Base-by-base conservation (phyloP, 2,888 invertebrate species). In the Mayetiola destructor region DNA sequence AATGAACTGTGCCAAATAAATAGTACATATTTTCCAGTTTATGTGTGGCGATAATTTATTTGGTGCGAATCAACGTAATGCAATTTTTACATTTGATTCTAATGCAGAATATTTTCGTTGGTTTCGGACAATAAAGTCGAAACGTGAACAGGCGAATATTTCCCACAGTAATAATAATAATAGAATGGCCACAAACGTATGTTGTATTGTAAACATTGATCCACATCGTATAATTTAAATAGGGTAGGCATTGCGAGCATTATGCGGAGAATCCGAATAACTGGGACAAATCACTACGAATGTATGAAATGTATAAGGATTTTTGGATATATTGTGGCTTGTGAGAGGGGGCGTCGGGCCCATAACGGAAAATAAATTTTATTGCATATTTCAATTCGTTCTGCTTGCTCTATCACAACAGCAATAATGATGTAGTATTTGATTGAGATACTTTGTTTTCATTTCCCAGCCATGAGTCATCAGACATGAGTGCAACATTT, bases 41-140 rank as follows among this genome's bases (percentile, higher is more conserved):
- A 48, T 48, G 48, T 48, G 48, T 27, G 48, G 16, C 27, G 2
- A 48, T 48, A 48, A 48, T 48, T 48, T 48, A 48, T 48, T 48
- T 48, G 48, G 29, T 48, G 48, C 27, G 16, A 48, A 48, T 48
- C 48, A 48, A 48, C 23, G 48, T 48, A 48, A 48, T 48, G 48
- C 48, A 48, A 48, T 27, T 48, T 48, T 48, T 48, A 48, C 27
- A 8, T 48, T n/a, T 42, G 23, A 5, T 5, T 23, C 14, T 27
- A 3, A n/a, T n/a, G n/a, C n/a, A n/a, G n/a, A n/a, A n/a, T n/a
- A n/a, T n/a, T n/a, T n/a, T 48, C 27, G 12, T 8, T 36, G 29
- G 48, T 48, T 48, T 27, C 48, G 48, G 27, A 23, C 48, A 23
- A 48, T 48, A 48, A 48, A 48, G 27, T n/a, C 48, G 27, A 48